Conservation (phyloP, 1,140 invertebrate genomes). For the Medauroidea extradentata region DNA sequence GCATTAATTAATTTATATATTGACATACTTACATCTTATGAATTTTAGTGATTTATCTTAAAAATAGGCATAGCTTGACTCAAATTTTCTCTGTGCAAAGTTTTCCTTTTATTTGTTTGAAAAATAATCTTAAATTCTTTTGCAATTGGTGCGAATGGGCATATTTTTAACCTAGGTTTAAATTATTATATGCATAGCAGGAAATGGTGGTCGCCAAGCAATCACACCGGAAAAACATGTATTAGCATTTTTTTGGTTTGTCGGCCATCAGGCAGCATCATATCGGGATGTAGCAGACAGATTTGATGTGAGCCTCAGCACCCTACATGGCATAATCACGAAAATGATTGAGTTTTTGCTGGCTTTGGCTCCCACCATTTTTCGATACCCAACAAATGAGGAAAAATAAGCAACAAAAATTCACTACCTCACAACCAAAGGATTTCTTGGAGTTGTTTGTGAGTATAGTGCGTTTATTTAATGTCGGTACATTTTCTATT, state of each 20-base stretch:
- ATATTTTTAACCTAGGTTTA: too few species aligned
- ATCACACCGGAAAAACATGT: constrained; percentile 19
- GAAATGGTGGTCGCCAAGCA: neutral
- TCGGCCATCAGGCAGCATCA: constrained; percentile 29
- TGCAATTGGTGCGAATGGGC: too few species aligned
- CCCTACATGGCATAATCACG: constrained; percentile 25
- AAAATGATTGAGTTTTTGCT: constrained; percentile 26
- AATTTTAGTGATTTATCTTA: too few species aligned
- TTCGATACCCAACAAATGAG: constrained; percentile 25
- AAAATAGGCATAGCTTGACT: too few species aligned
- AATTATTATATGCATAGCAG: too few species aligned
- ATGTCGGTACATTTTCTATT: too few species aligned
- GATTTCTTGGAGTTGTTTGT: constrained; percentile 29
- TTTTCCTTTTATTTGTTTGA: too few species aligned
- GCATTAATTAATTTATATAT: too few species aligned
- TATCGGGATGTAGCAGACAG: constrained; percentile 33
- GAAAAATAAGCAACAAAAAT: constrained; percentile 24
- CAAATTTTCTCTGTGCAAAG: too few species aligned
- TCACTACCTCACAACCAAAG: constrained; percentile 22
- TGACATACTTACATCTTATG: too few species aligned
- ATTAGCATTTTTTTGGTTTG: constrained; percentile 33
- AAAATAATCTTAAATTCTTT: too few species aligned
- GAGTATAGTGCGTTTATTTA: too few species aligned
- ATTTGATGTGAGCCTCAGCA: constrained; percentile 30
- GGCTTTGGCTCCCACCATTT: constrained; percentile 23